Conservation (phyloP, 1,140 invertebrate genomes). For the Drusus annulatus region DNA sequence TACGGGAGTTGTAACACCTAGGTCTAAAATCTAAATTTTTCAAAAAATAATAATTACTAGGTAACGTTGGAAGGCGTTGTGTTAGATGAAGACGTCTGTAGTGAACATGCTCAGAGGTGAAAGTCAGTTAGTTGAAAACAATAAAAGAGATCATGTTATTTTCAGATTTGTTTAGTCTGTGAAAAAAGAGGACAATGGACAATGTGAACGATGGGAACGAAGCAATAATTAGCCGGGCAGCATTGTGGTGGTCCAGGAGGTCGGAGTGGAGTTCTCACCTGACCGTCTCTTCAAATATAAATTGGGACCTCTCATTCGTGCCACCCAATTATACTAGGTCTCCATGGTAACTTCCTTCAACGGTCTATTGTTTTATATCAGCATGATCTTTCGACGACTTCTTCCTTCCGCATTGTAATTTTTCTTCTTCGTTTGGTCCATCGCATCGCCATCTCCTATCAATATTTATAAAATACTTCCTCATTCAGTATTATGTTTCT, state of each 20-base stretch:
- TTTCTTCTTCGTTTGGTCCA: no score
- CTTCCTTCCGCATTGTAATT: not conserved
- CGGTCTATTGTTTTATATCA: not conserved
- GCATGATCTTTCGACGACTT: not conserved
- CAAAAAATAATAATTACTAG: no score
- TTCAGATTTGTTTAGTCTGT: slow-evolving; percentile 16
- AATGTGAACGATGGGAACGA: slow-evolving; percentile 6
- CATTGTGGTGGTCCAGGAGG: not conserved
- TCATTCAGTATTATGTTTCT: not conserved
- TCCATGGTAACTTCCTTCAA: not conserved
- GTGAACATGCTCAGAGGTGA: slow-evolving; percentile 4
- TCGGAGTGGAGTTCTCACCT: not conserved
- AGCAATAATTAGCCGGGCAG: not conserved
- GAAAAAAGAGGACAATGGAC: slow-evolving; percentile 16
- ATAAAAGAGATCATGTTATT: slow-evolving; percentile 20
- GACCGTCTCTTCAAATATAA: not conserved
- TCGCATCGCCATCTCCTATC: not conserved
- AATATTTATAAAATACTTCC: not conserved
- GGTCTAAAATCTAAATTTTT: no score
- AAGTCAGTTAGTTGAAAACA: not conserved
- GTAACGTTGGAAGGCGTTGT: no score
- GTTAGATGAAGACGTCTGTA: no score
- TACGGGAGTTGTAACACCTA: no score
- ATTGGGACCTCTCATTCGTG: not conserved
- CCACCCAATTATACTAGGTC: not conserved